A percentile compares a stretch with the other conserved stretches of the same genome.
These are phyloP conservation scores for Idaea straminata DNA, from an alignment of 2,888 invertebrate genomes.

Conservation along the genomic window DNA sequence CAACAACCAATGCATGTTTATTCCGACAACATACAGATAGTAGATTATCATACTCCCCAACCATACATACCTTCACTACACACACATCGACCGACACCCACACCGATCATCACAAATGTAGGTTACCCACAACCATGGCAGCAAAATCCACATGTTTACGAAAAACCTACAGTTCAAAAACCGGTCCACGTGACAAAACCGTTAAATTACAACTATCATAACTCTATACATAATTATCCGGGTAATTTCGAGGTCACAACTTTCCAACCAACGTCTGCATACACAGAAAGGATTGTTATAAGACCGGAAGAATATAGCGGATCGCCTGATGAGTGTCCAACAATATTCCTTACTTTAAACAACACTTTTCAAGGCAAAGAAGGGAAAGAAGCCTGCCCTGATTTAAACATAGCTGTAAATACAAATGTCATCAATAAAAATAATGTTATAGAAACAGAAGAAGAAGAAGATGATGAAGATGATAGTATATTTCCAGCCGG, in stretches of 20 bases:
- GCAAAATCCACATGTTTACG: slow-evolving; percentile 30
- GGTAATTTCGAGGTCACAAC: slow-evolving; percentile 65
- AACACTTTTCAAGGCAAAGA: slow-evolving; percentile 78
- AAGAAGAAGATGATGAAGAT: slow-evolving; percentile 52
- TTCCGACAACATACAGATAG: slow-evolving; percentile 55
- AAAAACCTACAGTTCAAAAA: slow-evolving; percentile 51
- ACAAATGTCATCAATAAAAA: slow-evolving; percentile 84
- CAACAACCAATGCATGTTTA: slow-evolving; percentile 45
- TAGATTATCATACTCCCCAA: slow-evolving; percentile 49
- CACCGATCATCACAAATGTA: slow-evolving; percentile 70
- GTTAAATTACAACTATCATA: slow-evolving; percentile 54
- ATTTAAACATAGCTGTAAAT: slow-evolving; percentile 85
- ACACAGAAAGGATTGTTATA: slow-evolving; percentile 71
- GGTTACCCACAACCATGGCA: slow-evolving; percentile 65
- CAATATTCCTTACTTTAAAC: slow-evolving; percentile 78
- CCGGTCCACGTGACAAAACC: slow-evolving; percentile 55
- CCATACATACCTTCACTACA: slow-evolving; percentile 39
- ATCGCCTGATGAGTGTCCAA: slow-evolving; percentile 74
- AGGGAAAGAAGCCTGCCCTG: slow-evolving; percentile 83
- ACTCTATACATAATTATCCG: slow-evolving; percentile 49
- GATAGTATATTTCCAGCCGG: slow-evolving; percentile 54
- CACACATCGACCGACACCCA: slow-evolving; percentile 53
- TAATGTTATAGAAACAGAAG: slow-evolving; percentile 68
- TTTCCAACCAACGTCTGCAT: slow-evolving; percentile 60
- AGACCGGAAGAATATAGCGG: slow-evolving; percentile 72